Conservation (phyloP, 2,888 invertebrate genomes). For the Molorchus minor region DNA sequence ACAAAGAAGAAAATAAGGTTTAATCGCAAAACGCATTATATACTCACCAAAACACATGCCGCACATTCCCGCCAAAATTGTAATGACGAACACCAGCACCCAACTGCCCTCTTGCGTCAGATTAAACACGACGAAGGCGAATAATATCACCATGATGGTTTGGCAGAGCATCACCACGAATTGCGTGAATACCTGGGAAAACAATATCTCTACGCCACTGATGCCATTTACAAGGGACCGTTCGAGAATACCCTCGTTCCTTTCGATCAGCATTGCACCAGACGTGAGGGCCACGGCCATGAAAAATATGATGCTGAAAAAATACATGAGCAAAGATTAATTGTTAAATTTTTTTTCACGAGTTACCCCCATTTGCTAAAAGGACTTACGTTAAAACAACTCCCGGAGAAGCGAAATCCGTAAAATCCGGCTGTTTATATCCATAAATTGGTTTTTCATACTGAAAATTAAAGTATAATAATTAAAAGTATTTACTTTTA, state of each 20-base stretch:
- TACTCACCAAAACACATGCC: slow-evolving; percentile 85
- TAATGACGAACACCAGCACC: slow-evolving; percentile 76
- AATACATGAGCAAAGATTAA: background rate
- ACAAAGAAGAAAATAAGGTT: too few species aligned
- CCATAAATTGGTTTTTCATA: slow-evolving; percentile 81
- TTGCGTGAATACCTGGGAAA: slow-evolving; percentile 88
- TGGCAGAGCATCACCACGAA: slow-evolving; percentile 89
- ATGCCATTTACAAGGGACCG: slow-evolving; percentile 88
- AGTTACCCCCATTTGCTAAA: background rate
- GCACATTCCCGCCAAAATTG: slow-evolving; percentile 85
- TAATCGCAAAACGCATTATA: too few species aligned
- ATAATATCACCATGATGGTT: slow-evolving; percentile 78
- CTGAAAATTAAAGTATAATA: slow-evolving; percentile 62
- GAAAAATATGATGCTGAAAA: slow-evolving; percentile 87
- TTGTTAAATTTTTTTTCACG: background rate
- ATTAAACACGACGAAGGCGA: slow-evolving; percentile 80
- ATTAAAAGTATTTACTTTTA: background rate
- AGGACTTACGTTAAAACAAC: slow-evolving; percentile 82
- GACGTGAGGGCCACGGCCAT: slow-evolving; percentile 92
- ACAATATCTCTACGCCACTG: slow-evolving; percentile 82
- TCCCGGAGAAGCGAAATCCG: slow-evolving; percentile 94
- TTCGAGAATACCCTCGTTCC: slow-evolving; percentile 90
- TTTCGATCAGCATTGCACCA: slow-evolving; percentile 86
- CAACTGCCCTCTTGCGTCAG: slow-evolving; percentile 82
- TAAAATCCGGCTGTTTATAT: slow-evolving; percentile 80